A percentile compares a stretch with the other conserved stretches of the same genome.
These are phyloP conservation scores for Chelon labrosus DNA, from an alignment of 2,797 vertebrate species.

Conservation along the genomic window DNA sequence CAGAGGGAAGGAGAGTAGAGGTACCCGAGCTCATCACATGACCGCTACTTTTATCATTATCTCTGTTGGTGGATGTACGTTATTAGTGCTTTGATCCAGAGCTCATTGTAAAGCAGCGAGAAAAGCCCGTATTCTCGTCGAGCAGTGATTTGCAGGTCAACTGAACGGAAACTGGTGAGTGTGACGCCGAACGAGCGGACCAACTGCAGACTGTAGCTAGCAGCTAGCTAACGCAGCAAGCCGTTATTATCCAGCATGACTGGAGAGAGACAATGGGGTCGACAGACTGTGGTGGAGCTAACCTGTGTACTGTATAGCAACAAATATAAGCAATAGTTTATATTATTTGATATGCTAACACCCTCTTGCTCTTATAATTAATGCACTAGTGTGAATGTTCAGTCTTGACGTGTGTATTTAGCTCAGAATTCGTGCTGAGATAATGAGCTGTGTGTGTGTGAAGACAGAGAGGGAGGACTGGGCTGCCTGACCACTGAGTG, in stretches of 20 bases:
- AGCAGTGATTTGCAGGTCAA: slow-evolving; percentile 20
- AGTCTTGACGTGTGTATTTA: neutral
- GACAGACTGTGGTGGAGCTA: slow-evolving; percentile 46
- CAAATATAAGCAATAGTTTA: neutral
- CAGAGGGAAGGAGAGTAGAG: slow-evolving; percentile 65
- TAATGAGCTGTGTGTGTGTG: neutral
- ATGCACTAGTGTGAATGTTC: neutral
- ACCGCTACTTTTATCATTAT: slow-evolving; percentile 54
- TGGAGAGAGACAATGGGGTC: slow-evolving; percentile 69
- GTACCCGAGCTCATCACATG: slow-evolving; percentile 75
- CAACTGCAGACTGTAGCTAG: slow-evolving; percentile 39
- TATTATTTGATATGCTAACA: neutral
- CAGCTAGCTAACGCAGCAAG: slow-evolving; percentile 41
- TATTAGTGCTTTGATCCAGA: slow-evolving; percentile 15
- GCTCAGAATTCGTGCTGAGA: neutral
- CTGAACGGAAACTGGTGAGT: slow-evolving; percentile 70
- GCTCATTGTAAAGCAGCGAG: neutral
- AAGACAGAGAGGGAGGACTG: neutral
- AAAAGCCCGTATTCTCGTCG: neutral
- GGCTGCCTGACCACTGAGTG: slow-evolving; percentile 35
- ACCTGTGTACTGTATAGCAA: neutral
- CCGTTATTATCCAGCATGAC: slow-evolving; percentile 47
- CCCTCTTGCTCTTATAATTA: neutral
- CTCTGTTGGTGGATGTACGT: slow-evolving; percentile 36
- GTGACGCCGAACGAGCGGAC: slow-evolving; percentile 45